phyloP scores from a whole-genome alignment of 2,888 invertebrate genomes.

The Fabriciana adippe region DNA sequence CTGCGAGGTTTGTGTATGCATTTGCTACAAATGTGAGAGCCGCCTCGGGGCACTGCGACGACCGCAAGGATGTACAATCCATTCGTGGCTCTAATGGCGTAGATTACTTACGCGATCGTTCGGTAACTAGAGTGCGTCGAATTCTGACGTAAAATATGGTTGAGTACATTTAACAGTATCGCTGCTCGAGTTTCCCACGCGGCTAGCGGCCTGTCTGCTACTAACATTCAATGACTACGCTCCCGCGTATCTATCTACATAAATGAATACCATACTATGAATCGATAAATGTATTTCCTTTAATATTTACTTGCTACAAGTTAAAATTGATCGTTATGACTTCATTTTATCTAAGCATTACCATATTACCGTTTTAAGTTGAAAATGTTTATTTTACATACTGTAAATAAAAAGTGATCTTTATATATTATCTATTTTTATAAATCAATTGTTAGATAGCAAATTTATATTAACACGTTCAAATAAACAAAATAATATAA shows the following conservation, averaged over 20 bases:
- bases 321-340: too few species aligned
- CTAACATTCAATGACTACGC: constrained; percentile 38
- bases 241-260: constrained; percentile 36
- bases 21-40: too few species aligned
- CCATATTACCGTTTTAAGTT: neutral
- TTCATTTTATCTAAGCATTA: neutral
- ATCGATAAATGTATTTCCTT: constrained; percentile 25
- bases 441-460: too few species aligned
- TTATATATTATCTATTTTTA: too few species aligned
- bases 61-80: constrained; percentile 70
- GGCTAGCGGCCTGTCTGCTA: constrained; percentile 45
- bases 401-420: too few species aligned
- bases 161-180: constrained; percentile 53
- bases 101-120: constrained; percentile 56
- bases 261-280: constrained; percentile 34
- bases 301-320: constrained; percentile 20
- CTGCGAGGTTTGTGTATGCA: too few species aligned
- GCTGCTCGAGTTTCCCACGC: constrained; percentile 71
- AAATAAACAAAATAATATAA: too few species aligned
- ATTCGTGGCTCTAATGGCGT: constrained; percentile 66
- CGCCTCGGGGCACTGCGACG: constrained; percentile 37
- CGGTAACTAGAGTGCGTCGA: constrained; percentile 61
- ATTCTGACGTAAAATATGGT: constrained; percentile 70
- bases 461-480: too few species aligned
- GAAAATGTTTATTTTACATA: too few species aligned